A percentile compares a stretch with the other conserved stretches of the same genome.
These are phyloP conservation scores for Psilopsiagon aurifrons DNA, from an alignment of 2,113 vertebrate species.

Conservation along the genomic window DNA sequence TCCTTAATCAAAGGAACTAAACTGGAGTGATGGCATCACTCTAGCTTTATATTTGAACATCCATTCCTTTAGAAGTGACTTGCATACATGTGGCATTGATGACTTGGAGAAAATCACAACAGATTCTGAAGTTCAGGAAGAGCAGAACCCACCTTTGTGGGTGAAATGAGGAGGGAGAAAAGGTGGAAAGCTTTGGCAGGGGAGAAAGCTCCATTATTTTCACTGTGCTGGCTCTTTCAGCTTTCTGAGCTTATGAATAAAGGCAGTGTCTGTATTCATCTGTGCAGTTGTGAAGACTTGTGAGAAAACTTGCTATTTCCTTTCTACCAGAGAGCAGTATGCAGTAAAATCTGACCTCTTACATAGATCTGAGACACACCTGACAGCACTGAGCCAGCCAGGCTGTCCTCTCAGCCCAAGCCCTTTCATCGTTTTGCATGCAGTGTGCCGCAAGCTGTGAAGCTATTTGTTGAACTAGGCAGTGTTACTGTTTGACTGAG, in stretches of 20 bases:
- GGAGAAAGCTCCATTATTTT: background rate
- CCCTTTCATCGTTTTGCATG: constrained; percentile 29
- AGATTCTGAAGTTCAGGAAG: background rate
- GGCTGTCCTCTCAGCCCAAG: constrained; percentile 13
- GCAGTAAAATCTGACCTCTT: background rate
- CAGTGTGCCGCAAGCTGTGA: constrained; percentile 59
- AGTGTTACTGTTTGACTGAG: constrained; percentile 66
- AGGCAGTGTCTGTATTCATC: background rate
- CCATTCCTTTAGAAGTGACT: background rate
- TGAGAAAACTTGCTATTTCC: background rate
- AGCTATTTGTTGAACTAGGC: constrained; percentile 68
- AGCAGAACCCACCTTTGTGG: background rate
- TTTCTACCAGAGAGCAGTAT: background rate
- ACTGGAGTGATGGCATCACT: background rate
- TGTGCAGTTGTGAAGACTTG: background rate
- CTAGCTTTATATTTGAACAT: background rate
- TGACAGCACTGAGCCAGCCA: background rate
- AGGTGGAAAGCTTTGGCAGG: background rate
- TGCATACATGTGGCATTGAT: background rate
- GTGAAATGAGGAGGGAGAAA: background rate
- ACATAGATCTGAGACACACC: rapidly evolving
- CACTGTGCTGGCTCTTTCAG: background rate
- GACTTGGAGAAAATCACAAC: background rate
- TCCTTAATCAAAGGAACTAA: background rate
- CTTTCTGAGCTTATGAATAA: background rate